Evolutionary conservation across 2,113 vertebrate genomes (phyloP).

Genomic region (Oncorhynchus clarkii): DNA sequence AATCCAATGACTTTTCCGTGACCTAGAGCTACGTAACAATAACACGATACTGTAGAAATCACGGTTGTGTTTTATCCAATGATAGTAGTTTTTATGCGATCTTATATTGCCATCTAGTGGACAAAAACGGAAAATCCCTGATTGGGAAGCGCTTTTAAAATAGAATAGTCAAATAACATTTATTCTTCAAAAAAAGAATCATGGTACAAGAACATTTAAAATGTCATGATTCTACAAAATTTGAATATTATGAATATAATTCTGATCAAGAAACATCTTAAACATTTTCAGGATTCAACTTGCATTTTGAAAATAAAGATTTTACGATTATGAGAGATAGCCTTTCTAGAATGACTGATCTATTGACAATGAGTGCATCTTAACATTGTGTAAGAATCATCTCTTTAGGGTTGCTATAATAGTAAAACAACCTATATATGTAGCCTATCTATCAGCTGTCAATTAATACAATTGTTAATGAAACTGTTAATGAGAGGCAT

Average conservation of each 20-base stretch:
- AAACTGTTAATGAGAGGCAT: no score
- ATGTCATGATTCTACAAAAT: background rate
- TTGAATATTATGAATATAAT: background rate
- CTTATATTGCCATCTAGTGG: slow-evolving; percentile 33
- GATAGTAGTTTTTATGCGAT: background rate
- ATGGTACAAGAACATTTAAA: no score
- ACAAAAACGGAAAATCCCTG: background rate
- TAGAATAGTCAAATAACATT: no score
- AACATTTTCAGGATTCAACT: background rate
- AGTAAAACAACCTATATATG: no score
- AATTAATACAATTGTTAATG: no score
- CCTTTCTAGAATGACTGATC: background rate
- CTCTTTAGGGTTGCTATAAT: background rate
- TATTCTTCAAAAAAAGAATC: no score
- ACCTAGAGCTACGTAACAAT: slow-evolving; percentile 37
- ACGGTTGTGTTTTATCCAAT: background rate
- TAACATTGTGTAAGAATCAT: background rate
- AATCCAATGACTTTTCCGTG: background rate
- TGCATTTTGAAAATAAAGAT: background rate
- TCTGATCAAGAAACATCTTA: background rate
- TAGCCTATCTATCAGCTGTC: no score
- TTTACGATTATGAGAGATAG: background rate
- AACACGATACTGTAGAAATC: background rate
- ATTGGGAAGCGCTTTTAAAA: background rate
- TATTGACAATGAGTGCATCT: background rate